Conservation (phyloP, 2,113 vertebrate genomes). For the Prionailurus bengalensis region DNA sequence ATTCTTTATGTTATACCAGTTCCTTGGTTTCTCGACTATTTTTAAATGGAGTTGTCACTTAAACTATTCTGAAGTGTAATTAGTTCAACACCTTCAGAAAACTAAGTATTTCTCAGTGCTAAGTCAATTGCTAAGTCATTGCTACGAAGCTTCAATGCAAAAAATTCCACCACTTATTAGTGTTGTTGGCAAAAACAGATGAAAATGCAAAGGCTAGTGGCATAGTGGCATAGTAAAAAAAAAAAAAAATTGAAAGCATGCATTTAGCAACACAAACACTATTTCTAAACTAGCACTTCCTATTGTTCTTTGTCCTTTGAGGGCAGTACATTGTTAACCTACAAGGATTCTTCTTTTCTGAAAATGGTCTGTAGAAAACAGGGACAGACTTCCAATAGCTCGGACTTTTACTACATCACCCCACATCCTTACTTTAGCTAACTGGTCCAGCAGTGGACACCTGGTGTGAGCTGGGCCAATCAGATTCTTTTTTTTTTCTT, state of each 20-base stretch:
- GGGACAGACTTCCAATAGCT: neutral
- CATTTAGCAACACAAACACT: neutral
- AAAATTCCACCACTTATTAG: neutral
- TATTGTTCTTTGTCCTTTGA: neutral
- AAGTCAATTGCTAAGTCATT: neutral
- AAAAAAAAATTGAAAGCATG: neutral
- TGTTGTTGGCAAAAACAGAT: neutral
- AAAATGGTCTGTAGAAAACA: neutral
- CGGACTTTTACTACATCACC: neutral
- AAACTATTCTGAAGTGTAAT: slow-evolving; percentile 19
- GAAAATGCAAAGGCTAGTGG: neutral
- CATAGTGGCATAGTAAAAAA: no score
- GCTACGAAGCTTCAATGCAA: neutral
- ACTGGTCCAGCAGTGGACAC: neutral
- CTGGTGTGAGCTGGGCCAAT: neutral
- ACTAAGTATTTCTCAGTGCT: neutral
- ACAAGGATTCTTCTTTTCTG: neutral
- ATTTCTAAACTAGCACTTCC: neutral
- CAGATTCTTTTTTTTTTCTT: neutral
- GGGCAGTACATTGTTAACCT: no score
- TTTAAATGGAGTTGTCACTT: slow-evolving; percentile 38
- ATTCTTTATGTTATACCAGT: neutral
- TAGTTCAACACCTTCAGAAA: neutral
- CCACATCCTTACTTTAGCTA: neutral
- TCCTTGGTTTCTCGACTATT: slow-evolving; percentile 30